phyloP scores from a whole-genome alignment of 2,113 vertebrate species.

The Phyllostomus hastatus region DNA sequence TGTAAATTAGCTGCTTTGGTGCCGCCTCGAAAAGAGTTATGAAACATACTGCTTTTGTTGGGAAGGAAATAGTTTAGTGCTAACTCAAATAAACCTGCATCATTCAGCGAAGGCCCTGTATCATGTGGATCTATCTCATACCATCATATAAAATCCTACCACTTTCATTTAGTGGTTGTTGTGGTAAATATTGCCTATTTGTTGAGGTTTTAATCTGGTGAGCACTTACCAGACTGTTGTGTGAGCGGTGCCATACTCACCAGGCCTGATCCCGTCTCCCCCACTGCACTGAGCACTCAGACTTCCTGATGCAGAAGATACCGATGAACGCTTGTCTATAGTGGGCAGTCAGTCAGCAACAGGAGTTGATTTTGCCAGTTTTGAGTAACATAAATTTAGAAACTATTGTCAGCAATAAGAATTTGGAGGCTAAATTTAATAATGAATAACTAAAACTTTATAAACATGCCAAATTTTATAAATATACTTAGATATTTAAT shows the following conservation, averaged over 20 bases:
- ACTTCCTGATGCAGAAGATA: neutral
- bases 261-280: accelerated
- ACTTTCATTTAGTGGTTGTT: neutral
- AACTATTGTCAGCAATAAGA: neutral
- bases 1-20: neutral
- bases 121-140: neutral
- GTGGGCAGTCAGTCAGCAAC: neutral
- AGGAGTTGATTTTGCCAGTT: neutral
- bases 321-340: neutral
- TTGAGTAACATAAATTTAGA: neutral
- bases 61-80: neutral
- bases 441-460: neutral
- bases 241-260: neutral
- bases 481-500: neutral
- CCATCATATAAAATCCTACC: neutral
- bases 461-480: neutral
- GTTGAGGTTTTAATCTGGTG: neutral
- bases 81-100: neutral
- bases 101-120: neutral
- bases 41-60: neutral
- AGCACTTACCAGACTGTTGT: neutral
- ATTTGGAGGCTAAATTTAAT: neutral
- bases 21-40: neutral
- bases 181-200: neutral
- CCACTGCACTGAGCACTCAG: neutral